These are phyloP conservation scores for Oreonectes daqikongensis DNA, from an alignment of 2,797 vertebrate species.

Conservation along the genomic window DNA sequence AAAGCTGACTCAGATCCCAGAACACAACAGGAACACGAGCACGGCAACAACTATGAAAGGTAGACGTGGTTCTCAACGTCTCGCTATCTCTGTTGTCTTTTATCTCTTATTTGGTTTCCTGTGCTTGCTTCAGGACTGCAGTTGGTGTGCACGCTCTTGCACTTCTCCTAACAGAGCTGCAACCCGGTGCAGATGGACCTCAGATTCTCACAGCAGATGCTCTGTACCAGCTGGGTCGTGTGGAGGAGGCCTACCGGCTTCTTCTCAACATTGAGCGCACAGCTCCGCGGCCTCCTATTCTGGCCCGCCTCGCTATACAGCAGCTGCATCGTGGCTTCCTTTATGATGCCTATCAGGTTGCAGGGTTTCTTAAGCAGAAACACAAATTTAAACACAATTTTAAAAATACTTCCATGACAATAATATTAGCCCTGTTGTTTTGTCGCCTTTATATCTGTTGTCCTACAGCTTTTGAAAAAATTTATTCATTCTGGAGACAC, in stretches of 20 bases:
- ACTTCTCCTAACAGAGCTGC: slow-evolving; percentile 84
- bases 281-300: slow-evolving; percentile 77
- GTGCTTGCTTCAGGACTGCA: slow-evolving; percentile 73
- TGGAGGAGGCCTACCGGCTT: slow-evolving; percentile 85
- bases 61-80: slow-evolving; percentile 53
- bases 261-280: slow-evolving; percentile 78
- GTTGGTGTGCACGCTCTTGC: slow-evolving; percentile 86
- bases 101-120: neutral
- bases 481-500: slow-evolving; percentile 84
- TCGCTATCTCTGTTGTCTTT: neutral
- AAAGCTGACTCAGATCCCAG: slow-evolving; percentile 37
- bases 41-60: slow-evolving; percentile 71
- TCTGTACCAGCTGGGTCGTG: slow-evolving; percentile 84
- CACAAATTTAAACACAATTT: neutral
- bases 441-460: neutral
- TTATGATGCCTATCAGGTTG: slow-evolving; percentile 89
- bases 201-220: slow-evolving; percentile 86
- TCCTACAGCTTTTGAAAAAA: slow-evolving; percentile 85
- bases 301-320: slow-evolving; percentile 86
- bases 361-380: neutral
- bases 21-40: slow-evolving; percentile 53
- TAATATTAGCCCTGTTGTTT: neutral
- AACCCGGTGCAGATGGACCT: slow-evolving; percentile 74
- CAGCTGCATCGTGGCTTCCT: slow-evolving; percentile 87
- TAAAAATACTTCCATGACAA: neutral